A percentile compares a stretch with the other conserved stretches of the same genome.
phyloP scores from a whole-genome alignment of 2,113 vertebrate species.

The Rhineura floridana region DNA sequence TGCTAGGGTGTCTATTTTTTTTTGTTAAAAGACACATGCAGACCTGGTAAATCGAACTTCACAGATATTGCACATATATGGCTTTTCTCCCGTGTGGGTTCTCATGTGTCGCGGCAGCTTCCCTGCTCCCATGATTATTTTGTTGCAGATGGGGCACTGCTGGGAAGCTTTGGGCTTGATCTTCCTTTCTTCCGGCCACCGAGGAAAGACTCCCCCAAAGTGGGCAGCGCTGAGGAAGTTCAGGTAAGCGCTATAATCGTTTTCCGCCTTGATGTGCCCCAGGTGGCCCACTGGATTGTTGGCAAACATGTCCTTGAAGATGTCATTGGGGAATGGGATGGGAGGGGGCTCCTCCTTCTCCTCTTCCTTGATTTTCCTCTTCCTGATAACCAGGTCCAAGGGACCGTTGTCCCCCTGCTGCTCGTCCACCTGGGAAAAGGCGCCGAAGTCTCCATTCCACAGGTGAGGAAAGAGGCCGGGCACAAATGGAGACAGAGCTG shows the following conservation, averaged over 20 bases:
- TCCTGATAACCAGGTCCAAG: slow-evolving; percentile 91
- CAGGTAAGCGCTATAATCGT: slow-evolving; percentile 91
- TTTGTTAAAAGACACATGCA: slow-evolving; percentile 32
- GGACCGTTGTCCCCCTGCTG: slow-evolving; percentile 81
- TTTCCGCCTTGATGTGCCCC: slow-evolving; percentile 90
- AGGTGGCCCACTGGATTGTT: slow-evolving; percentile 77
- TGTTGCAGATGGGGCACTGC: slow-evolving; percentile 98
- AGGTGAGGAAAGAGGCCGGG: slow-evolving; percentile 92
- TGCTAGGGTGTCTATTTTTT: accelerated
- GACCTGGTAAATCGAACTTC: slow-evolving; percentile 99
- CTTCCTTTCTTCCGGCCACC: slow-evolving; percentile 96
- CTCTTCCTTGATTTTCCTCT: slow-evolving; percentile 94
- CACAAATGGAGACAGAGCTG: slow-evolving; percentile 85
- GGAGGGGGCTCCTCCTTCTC: slow-evolving; percentile 88
- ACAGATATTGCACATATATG: slow-evolving; percentile 98
- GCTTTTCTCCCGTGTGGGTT: slow-evolving; percentile 97
- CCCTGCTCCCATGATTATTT: slow-evolving; percentile 97
- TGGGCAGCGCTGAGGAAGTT: slow-evolving; percentile 93
- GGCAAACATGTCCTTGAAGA: slow-evolving; percentile 90
- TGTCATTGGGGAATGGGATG: slow-evolving; percentile 84
- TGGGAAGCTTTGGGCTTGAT: slow-evolving; percentile 98
- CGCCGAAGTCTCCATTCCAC: slow-evolving; percentile 87
- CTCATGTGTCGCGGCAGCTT: slow-evolving; percentile 98
- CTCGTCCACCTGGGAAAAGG: slow-evolving; percentile 85
- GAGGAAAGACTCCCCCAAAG: slow-evolving; percentile 90